Base-by-base conservation (phyloP, 2,888 invertebrate genomes). In the Apamea sordens region DNA sequence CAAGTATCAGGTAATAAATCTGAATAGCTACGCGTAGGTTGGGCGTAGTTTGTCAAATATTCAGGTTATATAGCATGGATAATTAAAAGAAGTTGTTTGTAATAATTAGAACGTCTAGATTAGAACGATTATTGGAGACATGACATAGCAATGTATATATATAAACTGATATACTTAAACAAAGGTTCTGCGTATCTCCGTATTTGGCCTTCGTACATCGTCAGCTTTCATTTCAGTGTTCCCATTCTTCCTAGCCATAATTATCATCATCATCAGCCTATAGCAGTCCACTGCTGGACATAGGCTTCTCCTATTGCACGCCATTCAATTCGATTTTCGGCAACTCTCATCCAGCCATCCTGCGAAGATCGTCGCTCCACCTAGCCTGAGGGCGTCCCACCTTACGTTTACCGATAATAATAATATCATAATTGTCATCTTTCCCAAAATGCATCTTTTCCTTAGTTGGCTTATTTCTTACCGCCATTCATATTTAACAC, bases 1-100 rank as follows among this genome's bases (percentile, higher is more conserved):
- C 64, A 82, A 86, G 83, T 88, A 86, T 89, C 88, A 83, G 82
- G 90, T 83, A 74, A 92, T 92, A 93, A 91, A 93, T 92, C 86
- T 86, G 85, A 87, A 89, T 90, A 86, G 87, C 81, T 86, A 79
- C 82, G 81, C 81, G 84, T 82, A 82, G 84, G 80, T 71, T 80
- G 82, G 75, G 78, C 67, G 69, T 77, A 86, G 84, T 92, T 89
- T 88, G 89, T 89, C 90, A 90, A 88, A 90, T 86, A 87, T 87
- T 86, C 84, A 84, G 81, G 86, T 82, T 83, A 89, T 89, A 84
- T 79, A 81, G 73, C 28, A 65, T 44, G 80, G 84, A 84, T 88
- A 87, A 84, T 77, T 82, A 76, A 73, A 80, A 84, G 41, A 83
- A 79, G 78, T 78, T 72, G 68, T 74, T 69, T 53, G 67, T 36